Conservation (phyloP, 2,113 vertebrate species). For the Scomber japonicus region DNA sequence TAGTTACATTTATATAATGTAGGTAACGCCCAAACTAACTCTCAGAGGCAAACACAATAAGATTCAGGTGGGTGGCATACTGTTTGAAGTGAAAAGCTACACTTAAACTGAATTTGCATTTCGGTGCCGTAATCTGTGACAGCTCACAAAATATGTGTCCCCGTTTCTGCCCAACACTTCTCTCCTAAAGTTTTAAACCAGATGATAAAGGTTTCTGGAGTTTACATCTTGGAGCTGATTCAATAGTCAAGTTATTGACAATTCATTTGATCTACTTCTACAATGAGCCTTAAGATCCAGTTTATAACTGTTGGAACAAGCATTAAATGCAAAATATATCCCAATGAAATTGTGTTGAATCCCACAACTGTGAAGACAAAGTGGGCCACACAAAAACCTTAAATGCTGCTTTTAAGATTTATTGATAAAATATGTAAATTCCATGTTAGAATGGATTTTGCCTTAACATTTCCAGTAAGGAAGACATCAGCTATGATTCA, state of each 20-base stretch:
- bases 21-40: background rate
- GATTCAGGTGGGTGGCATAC: constrained; percentile 13
- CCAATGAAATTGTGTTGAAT: constrained; percentile 4
- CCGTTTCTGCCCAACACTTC: background rate
- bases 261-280: constrained; percentile 33
- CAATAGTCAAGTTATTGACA: constrained; percentile 25
- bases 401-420: background rate
- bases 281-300: background rate
- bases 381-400: background rate
- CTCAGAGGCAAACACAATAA: background rate
- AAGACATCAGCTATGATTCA: constrained; percentile 53
- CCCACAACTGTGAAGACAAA: constrained; percentile 12
- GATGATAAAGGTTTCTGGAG: constrained; percentile 4
- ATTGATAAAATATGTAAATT: constrained; percentile 50
- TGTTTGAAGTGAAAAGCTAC: constrained; percentile 37
- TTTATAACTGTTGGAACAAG: constrained; percentile 4
- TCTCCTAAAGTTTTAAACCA: constrained; percentile 21
- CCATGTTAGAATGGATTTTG: constrained; percentile 20
- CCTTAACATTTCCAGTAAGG: constrained; percentile 19
- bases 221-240: constrained; percentile 22
- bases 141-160: constrained; percentile 19
- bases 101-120: constrained; percentile 29
- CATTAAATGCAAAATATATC: background rate
- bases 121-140: constrained; percentile 1
- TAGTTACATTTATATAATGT: constrained; percentile 1